Evolutionary conservation across 2,797 vertebrate species (phyloP), one percentile per base, ranked within the genome.

Genomic region (Sibirionetta formosa): DNA sequence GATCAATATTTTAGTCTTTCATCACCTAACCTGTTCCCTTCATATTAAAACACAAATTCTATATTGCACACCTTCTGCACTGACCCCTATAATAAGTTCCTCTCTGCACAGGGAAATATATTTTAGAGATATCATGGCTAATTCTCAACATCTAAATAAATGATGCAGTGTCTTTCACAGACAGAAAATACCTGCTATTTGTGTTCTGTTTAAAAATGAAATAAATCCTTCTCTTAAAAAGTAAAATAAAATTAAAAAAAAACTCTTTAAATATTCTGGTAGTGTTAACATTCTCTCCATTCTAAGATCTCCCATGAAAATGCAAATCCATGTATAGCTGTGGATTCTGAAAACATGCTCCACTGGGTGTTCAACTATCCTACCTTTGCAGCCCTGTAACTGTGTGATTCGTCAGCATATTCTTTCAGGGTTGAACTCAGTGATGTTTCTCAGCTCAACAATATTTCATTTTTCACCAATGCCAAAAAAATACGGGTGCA

Each of bases 361-460:
- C 64, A 35, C 73, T 87, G 65, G 33, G 33, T 76, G 33, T 87
- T 92, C 58, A 81, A 90, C 58, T 46, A 80, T 33, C 58, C 77
- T 84, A 24, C 35, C 57, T 88, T 16, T 57, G 53, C 56, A 93
- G 44, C 24, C 69, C 44, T 86, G 76, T 63, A 75, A 82, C 35
- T 10, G 5, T 66, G 63, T 70, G 83, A 83, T 66, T 86, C 0
- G 8, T 95, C 96, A 86, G 91, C 82, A 73, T 31, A 58, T 82
- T 81, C 65, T 40, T 69, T 51, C 60, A 75, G 35, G 8, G 2
- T 17, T 88, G 51, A 86, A 92, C 56, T 93, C 79, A 16, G 22
- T 40, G 57, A 65, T 40, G 23, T 65, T 72, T 58, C 35, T 75
- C 72, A 93, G 66, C 71, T 93, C 83, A 92, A 89, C n/a, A 86